Percentiles rank a stretch among this genome's conserved stretches.
phyloP scores from a whole-genome alignment of 2,888 invertebrate species.

The Trichacis sp. region DNA sequence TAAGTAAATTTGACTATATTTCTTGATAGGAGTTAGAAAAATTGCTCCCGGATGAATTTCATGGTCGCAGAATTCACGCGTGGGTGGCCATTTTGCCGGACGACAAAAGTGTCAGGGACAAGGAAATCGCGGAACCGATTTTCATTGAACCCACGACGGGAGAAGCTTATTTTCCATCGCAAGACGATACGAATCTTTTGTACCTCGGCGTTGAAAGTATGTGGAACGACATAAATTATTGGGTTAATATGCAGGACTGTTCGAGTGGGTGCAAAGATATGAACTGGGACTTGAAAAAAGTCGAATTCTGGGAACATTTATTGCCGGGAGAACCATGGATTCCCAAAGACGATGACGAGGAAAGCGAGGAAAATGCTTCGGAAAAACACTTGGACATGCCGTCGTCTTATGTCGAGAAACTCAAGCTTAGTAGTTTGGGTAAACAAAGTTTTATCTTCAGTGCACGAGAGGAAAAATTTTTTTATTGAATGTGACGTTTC shows the following conservation, averaged over 20 bases:
- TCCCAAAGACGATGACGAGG: slow-evolving; percentile 71
- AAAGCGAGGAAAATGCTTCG: slow-evolving; percentile 64
- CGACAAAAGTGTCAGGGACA: slow-evolving; percentile 64
- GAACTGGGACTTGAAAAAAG: slow-evolving; percentile 75
- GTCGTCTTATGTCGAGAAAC: slow-evolving; percentile 78
- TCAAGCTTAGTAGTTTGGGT: slow-evolving; percentile 75
- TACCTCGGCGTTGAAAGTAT: slow-evolving; percentile 86
- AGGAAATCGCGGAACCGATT: slow-evolving; percentile 75
- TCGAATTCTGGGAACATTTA: slow-evolving; percentile 79
- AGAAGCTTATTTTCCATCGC: slow-evolving; percentile 54
- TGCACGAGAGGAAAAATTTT: too few relatives aligned
- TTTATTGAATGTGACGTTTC: too few relatives aligned
- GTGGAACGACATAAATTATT: slow-evolving; percentile 90
- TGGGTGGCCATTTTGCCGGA: slow-evolving; percentile 84
- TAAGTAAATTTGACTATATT: too few relatives aligned
- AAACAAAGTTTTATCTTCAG: neutral
- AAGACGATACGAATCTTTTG: slow-evolving; percentile 72
- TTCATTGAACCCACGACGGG: slow-evolving; percentile 92
- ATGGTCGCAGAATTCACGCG: slow-evolving; percentile 81
- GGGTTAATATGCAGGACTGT: slow-evolving; percentile 77
- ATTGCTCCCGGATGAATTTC: slow-evolving; percentile 75
- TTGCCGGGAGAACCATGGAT: slow-evolving; percentile 77
- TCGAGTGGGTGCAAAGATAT: slow-evolving; percentile 70
- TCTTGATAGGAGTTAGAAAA: slow-evolving; percentile 78
- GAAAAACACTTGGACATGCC: slow-evolving; percentile 83